Evolutionary conservation across 2,797 vertebrate genomes (phyloP).

Genomic region (Sarcophilus harrisii): DNA sequence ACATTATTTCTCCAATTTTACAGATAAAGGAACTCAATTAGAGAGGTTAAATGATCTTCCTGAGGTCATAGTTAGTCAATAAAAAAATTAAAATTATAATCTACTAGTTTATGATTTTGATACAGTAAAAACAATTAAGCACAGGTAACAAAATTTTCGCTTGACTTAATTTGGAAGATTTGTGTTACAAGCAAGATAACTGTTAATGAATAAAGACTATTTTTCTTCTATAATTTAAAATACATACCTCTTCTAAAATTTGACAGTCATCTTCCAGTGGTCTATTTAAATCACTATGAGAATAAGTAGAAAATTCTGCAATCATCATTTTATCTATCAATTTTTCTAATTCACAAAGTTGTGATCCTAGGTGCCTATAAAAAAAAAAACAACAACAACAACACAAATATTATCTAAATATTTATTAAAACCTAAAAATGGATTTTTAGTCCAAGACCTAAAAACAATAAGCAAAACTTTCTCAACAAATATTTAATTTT

Average conservation of each 20-base stretch:
- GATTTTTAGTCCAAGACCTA: conserved; percentile 56
- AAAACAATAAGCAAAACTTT: conserved; percentile 57
- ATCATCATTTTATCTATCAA: conserved; percentile 99
- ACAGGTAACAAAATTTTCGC: conserved; percentile 6
- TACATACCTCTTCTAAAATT: conserved; percentile 94
- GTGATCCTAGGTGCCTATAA: conserved; percentile 96
- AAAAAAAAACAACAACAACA: conserved; percentile 57
- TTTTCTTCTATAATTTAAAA: conserved; percentile 63
- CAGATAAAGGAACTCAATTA: conserved; percentile 23
- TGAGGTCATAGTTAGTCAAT: conserved; percentile 42
- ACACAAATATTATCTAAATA: conserved; percentile 70
- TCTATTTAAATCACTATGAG: conserved; percentile 93
- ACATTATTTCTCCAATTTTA: conserved; percentile 25
- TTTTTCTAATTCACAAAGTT: conserved; percentile 98
- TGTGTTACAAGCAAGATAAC: conserved; percentile 65
- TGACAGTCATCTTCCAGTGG: conserved; percentile 93
- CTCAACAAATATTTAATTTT: conserved; percentile 30
- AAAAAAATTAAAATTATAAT: conserved; percentile 20
- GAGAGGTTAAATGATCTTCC: conserved; percentile 28
- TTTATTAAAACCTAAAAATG: conserved; percentile 68
- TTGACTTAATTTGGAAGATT: conserved; percentile 45
- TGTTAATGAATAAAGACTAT: conserved; percentile 70
- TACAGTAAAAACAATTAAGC: neutral
- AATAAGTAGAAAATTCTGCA: conserved; percentile 97
- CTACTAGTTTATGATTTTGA: conserved; percentile 39